Percentiles rank a stretch among this genome's conserved stretches.
Conservation (phyloP, 1,140 invertebrate species). For the Acromyrmex charruanus region DNA sequence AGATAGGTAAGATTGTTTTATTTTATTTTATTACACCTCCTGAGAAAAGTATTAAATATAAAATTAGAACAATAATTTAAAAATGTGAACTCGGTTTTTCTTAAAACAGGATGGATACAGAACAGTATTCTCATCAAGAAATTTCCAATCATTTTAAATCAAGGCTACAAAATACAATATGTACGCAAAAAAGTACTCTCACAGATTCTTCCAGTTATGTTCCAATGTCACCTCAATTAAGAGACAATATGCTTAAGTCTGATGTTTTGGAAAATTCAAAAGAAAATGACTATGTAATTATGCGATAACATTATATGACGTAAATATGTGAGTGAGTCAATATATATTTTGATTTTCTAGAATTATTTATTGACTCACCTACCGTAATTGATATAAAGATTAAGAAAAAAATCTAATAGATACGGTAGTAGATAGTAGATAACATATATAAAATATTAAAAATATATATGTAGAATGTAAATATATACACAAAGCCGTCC, state of each 20-base stretch:
- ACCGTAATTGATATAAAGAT: neutral
- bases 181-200: neutral
- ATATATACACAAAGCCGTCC: conserved; percentile 15
- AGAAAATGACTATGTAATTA: conserved; percentile 84
- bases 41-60: neutral
- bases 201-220: conserved; percentile 83
- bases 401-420: neutral
- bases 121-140: conserved; percentile 76
- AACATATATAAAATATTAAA: neutral
- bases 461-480: neutral
- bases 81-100: conserved; percentile 6
- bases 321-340: neutral
- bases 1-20: conserved; percentile 73
- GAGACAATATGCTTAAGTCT: conserved; percentile 73
- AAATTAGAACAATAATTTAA: neutral
- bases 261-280: conserved; percentile 72
- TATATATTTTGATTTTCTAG: too few relatives aligned
- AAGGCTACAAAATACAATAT: conserved; percentile 74
- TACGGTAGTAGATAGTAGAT: neutral
- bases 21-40: neutral
- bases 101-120: conserved; percentile 79
- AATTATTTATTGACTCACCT: too few relatives aligned
- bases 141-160: conserved; percentile 65
- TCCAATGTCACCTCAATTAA: conserved; percentile 82
- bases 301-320: conserved; percentile 76